Percentiles rank a stretch among this genome's conserved stretches.
Conservation (phyloP, 1,140 invertebrate species). For the Thalassaphorura encarpata region DNA sequence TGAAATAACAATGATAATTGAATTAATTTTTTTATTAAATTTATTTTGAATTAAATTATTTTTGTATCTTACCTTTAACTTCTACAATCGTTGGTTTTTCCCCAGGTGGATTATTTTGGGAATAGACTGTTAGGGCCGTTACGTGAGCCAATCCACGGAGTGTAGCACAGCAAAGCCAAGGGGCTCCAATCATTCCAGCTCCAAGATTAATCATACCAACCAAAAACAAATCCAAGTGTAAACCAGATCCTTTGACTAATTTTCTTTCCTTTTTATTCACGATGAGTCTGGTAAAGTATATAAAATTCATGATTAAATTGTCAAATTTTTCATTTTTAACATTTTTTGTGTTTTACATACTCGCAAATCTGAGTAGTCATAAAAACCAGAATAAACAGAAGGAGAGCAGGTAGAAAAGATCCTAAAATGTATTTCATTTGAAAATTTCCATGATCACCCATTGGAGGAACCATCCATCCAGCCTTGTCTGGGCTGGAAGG, state of each 20-base stretch:
- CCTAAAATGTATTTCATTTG: constrained; percentile 26
- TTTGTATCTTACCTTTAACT: constrained; percentile 16
- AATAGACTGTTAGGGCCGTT: constrained; percentile 30
- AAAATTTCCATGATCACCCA: constrained; percentile 31
- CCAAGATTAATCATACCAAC: constrained; percentile 37
- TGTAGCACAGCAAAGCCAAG: constrained; percentile 45
- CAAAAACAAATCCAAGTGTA: constrained; percentile 41
- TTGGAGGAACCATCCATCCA: constrained; percentile 37
- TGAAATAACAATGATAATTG: constrained; percentile 33
- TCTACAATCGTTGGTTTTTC: constrained; percentile 29
- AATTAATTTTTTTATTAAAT: not conserved
- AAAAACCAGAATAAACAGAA: constrained; percentile 38
- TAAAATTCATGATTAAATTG: not conserved
- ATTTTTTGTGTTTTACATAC: constrained; percentile 5
- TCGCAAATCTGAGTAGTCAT: constrained; percentile 24
- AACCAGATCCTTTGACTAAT: constrained; percentile 40
- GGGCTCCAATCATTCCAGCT: constrained; percentile 41
- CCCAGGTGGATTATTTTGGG: constrained; percentile 30
- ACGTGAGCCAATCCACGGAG: constrained; percentile 33
- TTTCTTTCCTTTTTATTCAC: constrained; percentile 28
- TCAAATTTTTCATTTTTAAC: not conserved
- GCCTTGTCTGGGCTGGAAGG: constrained; percentile 34
- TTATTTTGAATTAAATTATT: not conserved
- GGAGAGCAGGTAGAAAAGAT: constrained; percentile 35
- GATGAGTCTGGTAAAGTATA: constrained; percentile 16